phyloP scores from a whole-genome alignment of 2,888 invertebrate species.

The Drosophila colorata region DNA sequence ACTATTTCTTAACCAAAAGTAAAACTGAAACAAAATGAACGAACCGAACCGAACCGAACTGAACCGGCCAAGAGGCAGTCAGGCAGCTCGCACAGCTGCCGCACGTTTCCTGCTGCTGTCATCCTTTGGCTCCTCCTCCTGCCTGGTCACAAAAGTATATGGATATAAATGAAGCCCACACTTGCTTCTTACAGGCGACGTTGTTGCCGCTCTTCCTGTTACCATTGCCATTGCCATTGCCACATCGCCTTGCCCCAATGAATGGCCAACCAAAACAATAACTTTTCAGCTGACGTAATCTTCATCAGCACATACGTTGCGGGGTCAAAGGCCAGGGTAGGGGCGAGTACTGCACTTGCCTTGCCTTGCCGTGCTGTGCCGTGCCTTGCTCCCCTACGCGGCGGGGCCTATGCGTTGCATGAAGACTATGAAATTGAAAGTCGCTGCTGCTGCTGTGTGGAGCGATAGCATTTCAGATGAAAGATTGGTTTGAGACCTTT shows the following conservation, averaged over 20 bases:
- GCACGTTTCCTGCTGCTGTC: constrained; percentile 66
- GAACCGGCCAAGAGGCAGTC: constrained; percentile 3
- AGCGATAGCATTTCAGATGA: constrained; percentile 20
- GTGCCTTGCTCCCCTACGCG: neutral
- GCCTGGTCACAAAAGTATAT: constrained; percentile 57
- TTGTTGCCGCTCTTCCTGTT: neutral
- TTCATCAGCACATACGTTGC: constrained; percentile 70
- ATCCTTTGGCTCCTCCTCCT: constrained; percentile 30
- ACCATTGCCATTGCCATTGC: too few relatives aligned
- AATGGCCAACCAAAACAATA: constrained; percentile 71
- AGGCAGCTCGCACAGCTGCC: constrained; percentile 65
- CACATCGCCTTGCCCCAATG: constrained; percentile 39
- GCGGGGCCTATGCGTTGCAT: constrained; percentile 8
- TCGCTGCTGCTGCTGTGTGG: neutral
- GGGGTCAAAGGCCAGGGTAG: constrained; percentile 18
- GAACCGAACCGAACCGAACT: constrained; percentile 15
- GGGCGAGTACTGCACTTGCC: constrained; percentile 5
- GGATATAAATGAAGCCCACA: constrained; percentile 72
- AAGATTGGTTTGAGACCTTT: constrained; percentile 11
- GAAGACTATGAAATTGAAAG: constrained; percentile 28
- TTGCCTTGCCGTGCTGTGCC: too few relatives aligned
- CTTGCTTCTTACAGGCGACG: constrained; percentile 24
- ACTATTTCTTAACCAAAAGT: constrained; percentile 55
- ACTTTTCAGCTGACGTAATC: constrained; percentile 80
- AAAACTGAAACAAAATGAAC: constrained; percentile 52